Conservation (phyloP, 2,888 invertebrate species). For the Agrilus cyanescens region DNA sequence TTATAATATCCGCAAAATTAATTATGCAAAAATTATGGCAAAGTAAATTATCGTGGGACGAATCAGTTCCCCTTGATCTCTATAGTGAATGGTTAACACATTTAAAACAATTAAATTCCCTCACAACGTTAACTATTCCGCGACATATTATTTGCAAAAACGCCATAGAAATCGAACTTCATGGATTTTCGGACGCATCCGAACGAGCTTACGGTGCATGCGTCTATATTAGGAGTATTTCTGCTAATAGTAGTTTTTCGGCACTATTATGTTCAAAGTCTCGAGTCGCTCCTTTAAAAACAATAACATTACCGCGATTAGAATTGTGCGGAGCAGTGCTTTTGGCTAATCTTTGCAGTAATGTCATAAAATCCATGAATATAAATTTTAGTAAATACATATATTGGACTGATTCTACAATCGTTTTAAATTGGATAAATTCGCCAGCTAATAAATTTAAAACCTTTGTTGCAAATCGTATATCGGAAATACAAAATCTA, state of each 20-base stretch:
- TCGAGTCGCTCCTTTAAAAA: conserved; percentile 9
- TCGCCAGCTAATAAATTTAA: too few species aligned
- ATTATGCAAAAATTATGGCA: too few species aligned
- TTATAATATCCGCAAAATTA: too few species aligned
- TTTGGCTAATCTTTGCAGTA: conserved; percentile 12
- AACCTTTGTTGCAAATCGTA: too few species aligned
- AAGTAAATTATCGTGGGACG: too few species aligned
- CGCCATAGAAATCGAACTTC: conserved; percentile 10
- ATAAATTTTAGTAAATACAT: not conserved
- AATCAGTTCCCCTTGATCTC: too few species aligned
- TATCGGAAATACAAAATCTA: too few species aligned
- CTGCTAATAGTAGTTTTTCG: not conserved
- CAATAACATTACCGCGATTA: conserved; percentile 18
- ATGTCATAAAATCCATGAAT: conserved; percentile 5
- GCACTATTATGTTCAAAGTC: conserved; percentile 9
- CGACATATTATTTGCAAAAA: not conserved
- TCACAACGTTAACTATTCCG: too few species aligned
- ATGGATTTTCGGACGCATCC: conserved; percentile 20
- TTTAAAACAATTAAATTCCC: too few species aligned
- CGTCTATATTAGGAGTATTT: conserved; percentile 13
- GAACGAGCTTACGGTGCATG: conserved; percentile 17
- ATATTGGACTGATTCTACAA: too few species aligned
- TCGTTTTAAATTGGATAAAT: too few species aligned
- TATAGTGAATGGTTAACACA: too few species aligned
- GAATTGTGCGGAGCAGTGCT: conserved; percentile 21